Evolutionary conservation across 2,888 invertebrate genomes (phyloP).

Genomic region (Phyto melanocephala): DNA sequence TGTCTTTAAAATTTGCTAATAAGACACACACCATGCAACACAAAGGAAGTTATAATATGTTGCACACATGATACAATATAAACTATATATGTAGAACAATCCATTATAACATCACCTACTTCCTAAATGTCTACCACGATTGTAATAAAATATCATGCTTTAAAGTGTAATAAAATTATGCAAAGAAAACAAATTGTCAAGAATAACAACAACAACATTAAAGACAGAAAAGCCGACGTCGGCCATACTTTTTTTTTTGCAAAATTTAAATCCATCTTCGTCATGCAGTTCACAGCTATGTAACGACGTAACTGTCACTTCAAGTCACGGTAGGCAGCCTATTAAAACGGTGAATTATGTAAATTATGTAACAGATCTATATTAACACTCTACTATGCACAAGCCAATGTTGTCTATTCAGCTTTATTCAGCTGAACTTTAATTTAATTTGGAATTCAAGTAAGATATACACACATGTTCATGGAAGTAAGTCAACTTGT

Average conservation of each 20-base stretch:
- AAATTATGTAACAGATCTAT: constrained; percentile 59
- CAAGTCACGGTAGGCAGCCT: constrained; percentile 51
- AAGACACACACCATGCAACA: neutral
- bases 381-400: neutral
- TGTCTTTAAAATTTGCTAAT: neutral
- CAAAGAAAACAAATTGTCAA: constrained; percentile 25
- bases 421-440: constrained; percentile 7
- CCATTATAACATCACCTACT: constrained; percentile 43
- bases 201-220: constrained; percentile 6
- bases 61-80: neutral
- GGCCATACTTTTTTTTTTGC: neutral
- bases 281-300: constrained; percentile 23
- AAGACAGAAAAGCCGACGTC: constrained; percentile 37
- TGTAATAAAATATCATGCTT: neutral
- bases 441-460: constrained; percentile 41
- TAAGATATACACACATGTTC: constrained; percentile 9
- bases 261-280: constrained; percentile 25
- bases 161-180: constrained; percentile 8
- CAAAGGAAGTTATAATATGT: constrained; percentile 39
- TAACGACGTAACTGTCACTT: constrained; percentile 58
- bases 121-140: constrained; percentile 29
- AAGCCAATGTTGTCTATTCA: neutral
- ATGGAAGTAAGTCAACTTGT: constrained; percentile 18
- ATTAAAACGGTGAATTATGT: constrained; percentile 60
- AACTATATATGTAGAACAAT: constrained; percentile 9